Evolutionary conservation across 2,797 vertebrate genomes (phyloP), one percentile per base, ranked within the genome.

Genomic region (Clarias platycephalus): DNA sequence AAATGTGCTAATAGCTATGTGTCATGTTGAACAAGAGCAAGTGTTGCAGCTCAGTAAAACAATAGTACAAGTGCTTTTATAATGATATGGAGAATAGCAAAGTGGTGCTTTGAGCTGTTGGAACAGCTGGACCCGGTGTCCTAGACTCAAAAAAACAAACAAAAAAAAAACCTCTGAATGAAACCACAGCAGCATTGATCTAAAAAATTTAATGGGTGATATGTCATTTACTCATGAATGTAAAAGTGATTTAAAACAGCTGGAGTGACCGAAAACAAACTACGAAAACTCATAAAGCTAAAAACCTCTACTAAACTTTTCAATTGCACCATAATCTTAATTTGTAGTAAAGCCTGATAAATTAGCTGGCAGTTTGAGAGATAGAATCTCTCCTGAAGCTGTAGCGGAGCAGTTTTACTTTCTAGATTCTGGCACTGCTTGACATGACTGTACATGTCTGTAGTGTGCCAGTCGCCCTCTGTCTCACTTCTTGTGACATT

Each of bases 381-480:
- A 55, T 9, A 57, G 0, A 75, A 28, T 31, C 49, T 31, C 49
- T 62, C 12, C 12, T n/a, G 10, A n/a, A 44, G 34, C 34, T 62
- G 76, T 16, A 16, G 66, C 62, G 22, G 58, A 80, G 62, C 62
- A 53, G 62, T 53, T 80, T 66, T 53, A 80, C 78, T 53, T 37
- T 79, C 13, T 63, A 44, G 60, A 37, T 49, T 66, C 40, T 80
- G 77, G 77, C 77, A 64, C 37, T 64, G 77, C 77, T 64, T 80
- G 26, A 44, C 60, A 79, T 44, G 60, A 80, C 40, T 44, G 1
- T 44, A 44, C 60, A 64, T 9, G 37, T 64, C n/a, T 64, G 16
- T 62, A 64, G 24, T 49, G 60, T 80, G 77, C 77, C 77, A 80
- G 60, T 26, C 9, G 60, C n/a, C 24, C 77, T 49, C n/a, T 28